Percentiles rank a stretch among this genome's conserved stretches.
Conservation (phyloP, 1,140 invertebrate genomes). For the Drosophila nikananu region DNA sequence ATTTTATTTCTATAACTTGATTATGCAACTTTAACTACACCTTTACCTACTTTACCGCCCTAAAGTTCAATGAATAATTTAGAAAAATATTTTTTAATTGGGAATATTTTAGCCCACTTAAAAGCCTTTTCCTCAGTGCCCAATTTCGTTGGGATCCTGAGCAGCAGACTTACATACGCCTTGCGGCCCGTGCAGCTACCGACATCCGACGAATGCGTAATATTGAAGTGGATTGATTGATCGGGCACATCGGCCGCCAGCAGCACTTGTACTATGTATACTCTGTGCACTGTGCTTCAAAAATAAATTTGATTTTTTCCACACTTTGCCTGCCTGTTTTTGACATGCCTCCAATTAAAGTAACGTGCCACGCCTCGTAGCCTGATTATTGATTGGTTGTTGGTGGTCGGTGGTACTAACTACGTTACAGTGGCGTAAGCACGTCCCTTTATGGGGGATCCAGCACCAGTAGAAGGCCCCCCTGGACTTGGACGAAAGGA, state of each 20-base stretch:
- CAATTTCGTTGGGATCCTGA: neutral
- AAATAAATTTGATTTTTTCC: conserved; percentile 46
- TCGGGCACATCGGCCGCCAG: conserved; percentile 33
- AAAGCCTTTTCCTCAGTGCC: conserved; percentile 1
- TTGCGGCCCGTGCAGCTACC: conserved; percentile 19
- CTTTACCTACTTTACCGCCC: neutral
- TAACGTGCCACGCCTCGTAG: conserved; percentile 57
- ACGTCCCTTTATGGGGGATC: neutral
- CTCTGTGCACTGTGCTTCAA: conserved; percentile 9
- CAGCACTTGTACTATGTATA: conserved; percentile 23
- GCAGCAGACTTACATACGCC: neutral
- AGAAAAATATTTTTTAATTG: neutral
- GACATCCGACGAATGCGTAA: conserved; percentile 62
- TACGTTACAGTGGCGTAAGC: conserved; percentile 19
- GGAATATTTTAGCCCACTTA: too few species aligned
- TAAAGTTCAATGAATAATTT: neutral
- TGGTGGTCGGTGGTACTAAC: conserved; percentile 32
- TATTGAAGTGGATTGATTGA: conserved; percentile 57
- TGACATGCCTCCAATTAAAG: conserved; percentile 67
- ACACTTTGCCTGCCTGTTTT: conserved; percentile 60
- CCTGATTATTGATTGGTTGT: conserved; percentile 68
- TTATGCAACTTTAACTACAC: neutral
- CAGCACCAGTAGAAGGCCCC: neutral
- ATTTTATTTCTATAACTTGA: too few species aligned
- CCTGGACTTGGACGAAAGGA: neutral